Conservation (phyloP, 2,888 invertebrate species). For the Julus scandinavius region DNA sequence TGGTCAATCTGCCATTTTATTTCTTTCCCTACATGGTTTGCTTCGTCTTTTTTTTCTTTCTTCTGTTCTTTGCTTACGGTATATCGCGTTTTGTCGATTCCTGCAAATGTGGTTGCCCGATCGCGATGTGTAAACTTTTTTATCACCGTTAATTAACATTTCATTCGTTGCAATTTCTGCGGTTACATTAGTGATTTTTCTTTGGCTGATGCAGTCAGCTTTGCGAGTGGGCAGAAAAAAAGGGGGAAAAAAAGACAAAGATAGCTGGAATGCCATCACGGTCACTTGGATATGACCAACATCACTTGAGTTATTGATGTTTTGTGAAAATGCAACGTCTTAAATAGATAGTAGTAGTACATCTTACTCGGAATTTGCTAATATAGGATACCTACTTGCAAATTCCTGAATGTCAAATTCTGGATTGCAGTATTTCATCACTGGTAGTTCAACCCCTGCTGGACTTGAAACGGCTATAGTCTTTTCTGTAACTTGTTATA, state of each 20-base stretch:
- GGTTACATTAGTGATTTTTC: not conserved
- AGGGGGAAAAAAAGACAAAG: not conserved
- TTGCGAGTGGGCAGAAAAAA: not conserved
- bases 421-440: too few species aligned
- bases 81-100: not conserved
- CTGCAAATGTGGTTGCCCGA: not conserved
- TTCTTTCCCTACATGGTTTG: not conserved
- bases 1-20: conserved; percentile 35
- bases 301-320: too few species aligned
- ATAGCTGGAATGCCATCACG: not conserved
- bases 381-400: too few species aligned
- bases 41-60: not conserved
- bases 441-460: too few species aligned
- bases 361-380: too few species aligned
- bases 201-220: not conserved
- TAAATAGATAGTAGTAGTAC: too few species aligned
- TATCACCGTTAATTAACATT: conserved; percentile 35
- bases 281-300: too few species aligned
- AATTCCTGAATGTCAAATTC: too few species aligned
- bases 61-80: not conserved
- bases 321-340: too few species aligned
- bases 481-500: too few species aligned
- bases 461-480: too few species aligned
- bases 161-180: conserved; percentile 5
- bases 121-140: not conserved